Conservation (phyloP, 2,113 vertebrate genomes). For the Sula dactylatra region DNA sequence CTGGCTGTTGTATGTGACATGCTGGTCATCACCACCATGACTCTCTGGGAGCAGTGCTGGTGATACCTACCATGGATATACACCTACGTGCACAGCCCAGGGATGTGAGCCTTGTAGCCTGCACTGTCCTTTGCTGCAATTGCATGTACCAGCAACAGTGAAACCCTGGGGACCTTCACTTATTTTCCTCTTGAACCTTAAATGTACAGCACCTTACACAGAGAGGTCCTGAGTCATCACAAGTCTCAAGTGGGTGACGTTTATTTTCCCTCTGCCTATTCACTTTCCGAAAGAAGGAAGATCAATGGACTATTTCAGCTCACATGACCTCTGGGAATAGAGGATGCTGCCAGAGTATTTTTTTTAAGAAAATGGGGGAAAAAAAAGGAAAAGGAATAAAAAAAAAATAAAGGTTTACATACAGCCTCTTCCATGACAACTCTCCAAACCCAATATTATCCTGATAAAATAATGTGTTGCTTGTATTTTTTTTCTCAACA, state of each 20-base stretch:
- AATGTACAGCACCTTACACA: background rate
- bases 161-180: background rate
- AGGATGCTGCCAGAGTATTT: background rate
- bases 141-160: background rate
- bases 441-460: background rate
- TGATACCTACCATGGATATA: fast-evolving
- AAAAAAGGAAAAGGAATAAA: background rate
- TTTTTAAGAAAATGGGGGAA: background rate
- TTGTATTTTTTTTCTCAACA: background rate
- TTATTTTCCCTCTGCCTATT: constrained; percentile 27
- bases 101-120: background rate
- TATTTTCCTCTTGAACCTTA: background rate
- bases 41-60: background rate
- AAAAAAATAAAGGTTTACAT: background rate
- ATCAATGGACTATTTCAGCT: constrained; percentile 67
- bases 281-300: constrained; percentile 22
- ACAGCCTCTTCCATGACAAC: background rate
- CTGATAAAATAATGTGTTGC: constrained; percentile 39
- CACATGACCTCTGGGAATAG: constrained; percentile 55
- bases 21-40: background rate
- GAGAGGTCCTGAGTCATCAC: background rate
- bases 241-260: background rate
- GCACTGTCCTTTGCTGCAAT: background rate
- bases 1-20: fast-evolving
- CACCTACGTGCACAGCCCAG: background rate